Percentiles rank a stretch among this genome's conserved stretches.
Conservation (phyloP, 2,888 invertebrate species). For the Trichacis sp. region DNA sequence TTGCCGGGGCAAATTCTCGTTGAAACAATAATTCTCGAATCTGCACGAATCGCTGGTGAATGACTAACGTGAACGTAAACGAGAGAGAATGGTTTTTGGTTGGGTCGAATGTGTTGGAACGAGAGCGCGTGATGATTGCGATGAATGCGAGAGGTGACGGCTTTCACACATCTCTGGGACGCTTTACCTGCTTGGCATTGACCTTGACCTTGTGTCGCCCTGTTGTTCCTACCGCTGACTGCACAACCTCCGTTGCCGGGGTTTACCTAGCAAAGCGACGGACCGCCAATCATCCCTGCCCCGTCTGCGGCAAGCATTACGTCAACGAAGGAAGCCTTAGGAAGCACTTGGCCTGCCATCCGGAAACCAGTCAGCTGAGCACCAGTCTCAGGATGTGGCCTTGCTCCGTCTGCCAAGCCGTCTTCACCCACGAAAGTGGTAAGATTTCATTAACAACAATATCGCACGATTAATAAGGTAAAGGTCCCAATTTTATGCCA, state of each 20-base stretch:
- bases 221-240: conserved; percentile 70
- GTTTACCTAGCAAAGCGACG: conserved; percentile 91
- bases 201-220: conserved; percentile 69
- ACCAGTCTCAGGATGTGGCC: conserved; percentile 95
- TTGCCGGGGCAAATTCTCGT: conserved; percentile 64
- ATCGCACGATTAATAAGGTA: no score
- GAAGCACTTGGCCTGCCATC: conserved; percentile 94
- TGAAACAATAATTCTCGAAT: no score
- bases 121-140: conserved; percentile 15
- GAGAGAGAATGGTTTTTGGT: background rate
- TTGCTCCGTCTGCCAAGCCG: conserved; percentile 94
- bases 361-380: conserved; percentile 88
- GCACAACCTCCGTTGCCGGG: conserved; percentile 70
- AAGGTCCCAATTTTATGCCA: no score
- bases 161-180: conserved; percentile 57
- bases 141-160: conserved; percentile 40
- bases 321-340: conserved; percentile 93
- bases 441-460: conserved; percentile 57
- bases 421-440: conserved; percentile 96
- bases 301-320: conserved; percentile 95
- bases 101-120: background rate
- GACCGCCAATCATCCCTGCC: conserved; percentile 94
- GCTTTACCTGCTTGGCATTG: conserved; percentile 70
- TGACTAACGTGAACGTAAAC: conserved; percentile 45
- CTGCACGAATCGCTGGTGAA: conserved; percentile 40